These are phyloP conservation scores for Anniella stebbinsi DNA, from an alignment of 2,797 vertebrate genomes.

Conservation along the genomic window DNA sequence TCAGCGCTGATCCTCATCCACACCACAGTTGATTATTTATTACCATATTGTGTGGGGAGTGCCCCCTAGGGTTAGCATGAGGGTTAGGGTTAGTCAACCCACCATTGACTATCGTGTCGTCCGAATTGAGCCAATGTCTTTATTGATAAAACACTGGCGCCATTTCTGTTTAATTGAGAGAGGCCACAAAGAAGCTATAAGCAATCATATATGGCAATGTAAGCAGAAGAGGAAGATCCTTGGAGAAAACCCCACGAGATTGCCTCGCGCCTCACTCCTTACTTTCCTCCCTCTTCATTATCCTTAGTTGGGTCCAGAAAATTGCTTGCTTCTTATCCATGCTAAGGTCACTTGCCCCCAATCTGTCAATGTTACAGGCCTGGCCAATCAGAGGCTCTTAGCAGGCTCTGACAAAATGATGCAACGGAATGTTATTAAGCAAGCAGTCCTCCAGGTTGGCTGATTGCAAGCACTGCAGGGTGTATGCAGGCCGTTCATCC, in stretches of 20 bases:
- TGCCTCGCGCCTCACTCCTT: neutral
- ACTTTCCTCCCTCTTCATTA: neutral
- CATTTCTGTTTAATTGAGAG: neutral
- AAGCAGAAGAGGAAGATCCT: neutral
- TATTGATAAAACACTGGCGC: neutral
- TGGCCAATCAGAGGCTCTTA: slow-evolving; percentile 43
- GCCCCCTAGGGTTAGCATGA: no score
- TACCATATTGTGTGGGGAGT: no score
- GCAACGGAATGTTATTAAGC: neutral
- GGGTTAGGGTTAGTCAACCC: no score
- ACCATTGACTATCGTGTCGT: no score
- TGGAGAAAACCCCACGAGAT: neutral
- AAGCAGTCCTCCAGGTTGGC: neutral
- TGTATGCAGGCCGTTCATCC: neutral
- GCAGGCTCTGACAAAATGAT: neutral
- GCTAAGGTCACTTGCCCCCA: slow-evolving; percentile 51
- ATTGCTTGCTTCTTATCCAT: slow-evolving; percentile 49
- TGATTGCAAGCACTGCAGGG: slow-evolving; percentile 4
- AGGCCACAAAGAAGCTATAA: neutral
- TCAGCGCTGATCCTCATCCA: no score
- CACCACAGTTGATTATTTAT: no score
- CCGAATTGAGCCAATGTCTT: no score
- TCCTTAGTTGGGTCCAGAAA: slow-evolving; percentile 13
- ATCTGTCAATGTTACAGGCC: slow-evolving; percentile 49
- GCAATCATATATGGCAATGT: neutral